Percentiles rank a stretch among this genome's conserved stretches.
Conservation (phyloP, 2,888 invertebrate species). For the Mesorhabditis sp. region DNA sequence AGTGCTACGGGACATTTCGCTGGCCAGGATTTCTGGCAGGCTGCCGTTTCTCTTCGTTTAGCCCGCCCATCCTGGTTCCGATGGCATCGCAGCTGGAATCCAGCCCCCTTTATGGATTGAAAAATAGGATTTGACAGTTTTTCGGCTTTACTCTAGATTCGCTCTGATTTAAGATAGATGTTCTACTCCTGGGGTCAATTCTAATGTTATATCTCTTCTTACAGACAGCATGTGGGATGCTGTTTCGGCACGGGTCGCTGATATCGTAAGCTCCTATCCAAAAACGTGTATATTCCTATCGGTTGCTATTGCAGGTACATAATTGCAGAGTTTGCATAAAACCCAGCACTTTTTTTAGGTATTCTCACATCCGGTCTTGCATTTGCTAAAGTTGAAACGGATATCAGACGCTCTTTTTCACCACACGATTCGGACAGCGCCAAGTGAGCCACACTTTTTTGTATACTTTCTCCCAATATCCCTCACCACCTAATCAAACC, state of each 20-base stretch:
- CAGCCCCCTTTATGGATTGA: neutral
- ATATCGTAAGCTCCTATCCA: constrained; percentile 2
- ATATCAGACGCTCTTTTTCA: constrained; percentile 50
- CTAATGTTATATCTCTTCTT: too few species aligned
- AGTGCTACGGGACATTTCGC: too few species aligned
- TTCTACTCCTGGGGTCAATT: neutral
- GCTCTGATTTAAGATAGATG: neutral
- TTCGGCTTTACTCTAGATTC: neutral
- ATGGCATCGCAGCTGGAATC: too few species aligned
- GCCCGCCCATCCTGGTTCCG: too few species aligned
- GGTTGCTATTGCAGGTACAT: constrained; percentile 2
- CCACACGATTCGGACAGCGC: constrained; percentile 47
- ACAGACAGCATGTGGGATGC: neutral
- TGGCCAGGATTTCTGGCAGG: too few species aligned
- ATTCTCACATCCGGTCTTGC: constrained; percentile 28
- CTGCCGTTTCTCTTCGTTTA: too few species aligned
- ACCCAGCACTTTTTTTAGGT: neutral
- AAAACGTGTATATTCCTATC: neutral
- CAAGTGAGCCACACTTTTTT: constrained; percentile 29
- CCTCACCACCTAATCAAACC: neutral
- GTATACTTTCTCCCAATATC: neutral
- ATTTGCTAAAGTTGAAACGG: constrained; percentile 45
- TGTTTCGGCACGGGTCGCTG: constrained; percentile 5
- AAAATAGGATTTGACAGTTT: neutral
- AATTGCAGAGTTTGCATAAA: neutral